Base-by-base conservation (phyloP, 1,140 invertebrate species). In the Chrysoperla carnea region DNA sequence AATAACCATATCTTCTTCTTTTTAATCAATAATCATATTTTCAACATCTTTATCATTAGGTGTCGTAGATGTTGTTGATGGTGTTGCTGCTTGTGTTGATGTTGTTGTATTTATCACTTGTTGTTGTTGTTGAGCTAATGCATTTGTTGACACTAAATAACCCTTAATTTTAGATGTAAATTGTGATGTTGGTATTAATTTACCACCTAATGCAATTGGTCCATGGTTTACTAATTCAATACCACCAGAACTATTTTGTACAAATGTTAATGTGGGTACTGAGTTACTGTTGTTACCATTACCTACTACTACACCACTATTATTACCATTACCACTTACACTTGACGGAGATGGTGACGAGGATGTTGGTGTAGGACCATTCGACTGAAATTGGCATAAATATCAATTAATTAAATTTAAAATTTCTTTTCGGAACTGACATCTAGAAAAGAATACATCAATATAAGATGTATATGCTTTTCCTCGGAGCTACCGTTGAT, bases 211-310 rank as follows among this genome's bases (percentile, higher is more conserved):
- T 12, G 45, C 39, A 14, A 52, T 48, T 8, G 54, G 40, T 27
- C 48, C 48, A n/a, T 41, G 28, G 38, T 44, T 54, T 8, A 57
- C 33, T 5, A 57, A 36, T 50, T 57, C 53, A 39, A 47, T 55
- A 40, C 52, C 54, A 37, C 55, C 55, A 12, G 55, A 53, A 2
- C 50, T 50, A 1, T 50, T 50, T 48, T 57, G 53, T n/a, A 57
- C 49, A 29, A 55, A 46, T 11, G 52, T 57, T 44, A 55, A 15
- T 29, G 40, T 31, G 9, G 23, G 13, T 29, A 15, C 13, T 23
- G 17, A 9, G 8, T 9, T 33, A 9, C 9, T 38, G 37, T 8
- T 36, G 6, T 36, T 36, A 35, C 33, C 6, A 6, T 35, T 35
- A 35, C 9, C 33, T n/a, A 35, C 9, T 13, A 35, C 6, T 2